Conservation (phyloP, 2,888 invertebrate species). For the Linyphia triangularis region DNA sequence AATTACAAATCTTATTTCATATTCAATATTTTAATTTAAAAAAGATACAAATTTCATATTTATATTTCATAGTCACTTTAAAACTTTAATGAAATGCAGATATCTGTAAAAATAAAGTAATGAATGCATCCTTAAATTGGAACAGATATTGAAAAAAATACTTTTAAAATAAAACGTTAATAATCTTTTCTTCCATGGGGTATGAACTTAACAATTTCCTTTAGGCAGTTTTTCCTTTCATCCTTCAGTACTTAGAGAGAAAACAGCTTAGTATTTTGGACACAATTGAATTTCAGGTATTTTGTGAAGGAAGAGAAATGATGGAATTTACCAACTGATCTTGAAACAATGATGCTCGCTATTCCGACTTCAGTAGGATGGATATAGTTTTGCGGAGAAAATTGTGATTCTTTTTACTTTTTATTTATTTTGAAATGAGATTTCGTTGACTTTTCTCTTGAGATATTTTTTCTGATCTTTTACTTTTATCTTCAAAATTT, state of each 20-base stretch:
- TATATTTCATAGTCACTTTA: no score
- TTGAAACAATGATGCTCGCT: slow-evolving; percentile 71
- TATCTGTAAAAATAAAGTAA: no score
- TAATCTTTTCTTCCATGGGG: no score
- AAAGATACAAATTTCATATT: no score
- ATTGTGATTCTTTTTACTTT: slow-evolving; percentile 43
- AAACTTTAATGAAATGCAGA: no score
- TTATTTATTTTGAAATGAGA: slow-evolving; percentile 63
- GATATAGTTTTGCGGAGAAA: slow-evolving; percentile 65
- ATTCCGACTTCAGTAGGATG: slow-evolving; percentile 35
- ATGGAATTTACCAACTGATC: slow-evolving; percentile 71
- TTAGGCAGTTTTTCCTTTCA: neutral
- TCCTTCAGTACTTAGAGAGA: neutral
- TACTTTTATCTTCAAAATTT: slow-evolving; percentile 30
- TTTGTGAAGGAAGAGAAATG: slow-evolving; percentile 29
- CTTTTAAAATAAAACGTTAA: no score
- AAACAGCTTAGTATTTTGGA: slow-evolving; percentile 39
- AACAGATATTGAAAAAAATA: neutral
- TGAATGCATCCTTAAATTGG: neutral
- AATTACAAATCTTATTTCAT: no score
- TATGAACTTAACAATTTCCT: neutral
- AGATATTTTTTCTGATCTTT: neutral
- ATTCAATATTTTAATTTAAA: no score
- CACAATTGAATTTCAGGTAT: slow-evolving; percentile 45
- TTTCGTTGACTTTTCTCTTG: slow-evolving; percentile 47